These are phyloP conservation scores for Jacana jacana DNA, from an alignment of 2,113 vertebrate species.

Conservation along the genomic window DNA sequence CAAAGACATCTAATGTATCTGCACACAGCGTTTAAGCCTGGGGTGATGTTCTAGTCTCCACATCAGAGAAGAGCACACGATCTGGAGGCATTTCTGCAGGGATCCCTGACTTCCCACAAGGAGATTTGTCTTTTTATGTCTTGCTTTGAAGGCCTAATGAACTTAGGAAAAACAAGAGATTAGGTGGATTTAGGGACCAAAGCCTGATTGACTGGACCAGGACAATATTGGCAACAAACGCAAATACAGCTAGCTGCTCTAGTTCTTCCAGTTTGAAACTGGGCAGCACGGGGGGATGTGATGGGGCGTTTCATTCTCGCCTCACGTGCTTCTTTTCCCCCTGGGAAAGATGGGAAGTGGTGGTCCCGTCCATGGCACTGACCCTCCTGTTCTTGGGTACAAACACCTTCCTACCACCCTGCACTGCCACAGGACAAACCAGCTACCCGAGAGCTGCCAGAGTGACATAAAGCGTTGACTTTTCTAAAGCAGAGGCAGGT, in stretches of 20 bases:
- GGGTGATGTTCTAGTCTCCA: not conserved
- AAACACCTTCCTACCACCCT: not conserved
- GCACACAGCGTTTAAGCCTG: not conserved
- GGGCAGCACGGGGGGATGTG: not conserved
- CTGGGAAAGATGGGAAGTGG: fast-evolving
- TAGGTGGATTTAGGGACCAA: slow-evolving; percentile 12
- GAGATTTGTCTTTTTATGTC: slow-evolving; percentile 17
- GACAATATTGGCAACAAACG: not conserved
- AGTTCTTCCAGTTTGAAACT: not conserved
- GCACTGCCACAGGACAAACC: fast-evolving
- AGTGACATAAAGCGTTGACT: not conserved
- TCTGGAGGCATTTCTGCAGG: not conserved
- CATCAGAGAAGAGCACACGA: not conserved
- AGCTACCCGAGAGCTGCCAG: fast-evolving
- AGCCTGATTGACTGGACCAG: not conserved
- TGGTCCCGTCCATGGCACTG: fast-evolving
- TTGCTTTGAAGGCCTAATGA: slow-evolving; percentile 41
- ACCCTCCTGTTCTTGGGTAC: not conserved
- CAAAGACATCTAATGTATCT: not conserved
- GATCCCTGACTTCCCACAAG: not conserved
- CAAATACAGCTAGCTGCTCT: not conserved
- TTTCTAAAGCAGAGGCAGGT: not conserved
- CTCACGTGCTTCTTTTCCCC: not conserved
- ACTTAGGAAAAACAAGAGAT: slow-evolving; percentile 24
- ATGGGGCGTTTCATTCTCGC: fast-evolving